Conservation (phyloP, 2,888 invertebrate species). For the Heteromyza rotundicornis region DNA sequence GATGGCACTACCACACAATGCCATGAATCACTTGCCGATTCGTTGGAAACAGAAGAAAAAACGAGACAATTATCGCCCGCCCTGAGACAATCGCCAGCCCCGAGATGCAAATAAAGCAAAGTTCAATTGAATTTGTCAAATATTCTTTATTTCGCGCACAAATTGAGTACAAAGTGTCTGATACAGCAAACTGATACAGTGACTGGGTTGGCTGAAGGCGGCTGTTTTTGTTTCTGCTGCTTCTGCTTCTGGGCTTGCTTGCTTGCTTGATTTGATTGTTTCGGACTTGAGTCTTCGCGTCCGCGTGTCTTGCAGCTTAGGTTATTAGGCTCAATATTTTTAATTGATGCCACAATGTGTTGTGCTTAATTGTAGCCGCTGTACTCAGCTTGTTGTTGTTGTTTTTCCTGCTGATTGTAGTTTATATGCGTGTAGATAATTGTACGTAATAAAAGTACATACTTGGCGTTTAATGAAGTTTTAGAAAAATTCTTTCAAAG, state of each 20-base stretch:
- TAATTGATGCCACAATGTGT: constrained; percentile 25
- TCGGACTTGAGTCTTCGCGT: constrained; percentile 9
- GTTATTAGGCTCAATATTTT: constrained; percentile 26
- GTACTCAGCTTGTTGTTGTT: background rate
- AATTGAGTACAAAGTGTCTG: constrained; percentile 21
- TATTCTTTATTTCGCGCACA: constrained; percentile 3
- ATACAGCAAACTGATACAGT: no score
- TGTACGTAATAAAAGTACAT: no score
- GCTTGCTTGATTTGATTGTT: constrained; percentile 10
- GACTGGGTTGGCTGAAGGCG: background rate
- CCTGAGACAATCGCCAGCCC: background rate
- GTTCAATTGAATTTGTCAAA: constrained; percentile 32
- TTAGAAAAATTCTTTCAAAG: no score
- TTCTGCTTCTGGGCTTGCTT: background rate
- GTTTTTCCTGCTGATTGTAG: background rate
- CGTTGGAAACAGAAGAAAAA: background rate
- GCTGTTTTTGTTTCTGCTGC: constrained; percentile 3
- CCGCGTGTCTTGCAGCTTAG: constrained; percentile 7
- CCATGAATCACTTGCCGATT: background rate
- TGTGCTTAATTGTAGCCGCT: constrained; percentile 15
- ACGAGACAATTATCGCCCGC: background rate
- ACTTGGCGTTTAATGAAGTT: no score
- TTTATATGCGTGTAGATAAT: background rate
- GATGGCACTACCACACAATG: background rate
- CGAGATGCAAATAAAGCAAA: constrained; percentile 25